These are phyloP conservation scores for Caenorhabditis sp. DNA, from an alignment of 2,888 invertebrate species.

Conservation along the genomic window DNA sequence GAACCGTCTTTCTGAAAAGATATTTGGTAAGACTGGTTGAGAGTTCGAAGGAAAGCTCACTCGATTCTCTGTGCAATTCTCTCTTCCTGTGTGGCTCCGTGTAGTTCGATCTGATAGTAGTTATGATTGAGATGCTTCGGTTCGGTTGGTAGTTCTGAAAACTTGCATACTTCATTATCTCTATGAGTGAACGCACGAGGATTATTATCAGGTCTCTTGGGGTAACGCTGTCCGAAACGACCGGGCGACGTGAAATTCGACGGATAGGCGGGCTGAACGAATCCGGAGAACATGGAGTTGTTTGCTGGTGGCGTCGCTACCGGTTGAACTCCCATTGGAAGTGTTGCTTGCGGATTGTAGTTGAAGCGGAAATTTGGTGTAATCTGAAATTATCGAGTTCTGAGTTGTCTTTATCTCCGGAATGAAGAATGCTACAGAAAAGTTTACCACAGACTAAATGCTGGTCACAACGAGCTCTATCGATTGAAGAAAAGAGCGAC, in stretches of 20 bases:
- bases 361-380: conserved; percentile 50
- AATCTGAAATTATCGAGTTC: conserved; percentile 13
- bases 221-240: conserved; percentile 53
- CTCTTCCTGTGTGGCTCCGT: conserved; percentile 54
- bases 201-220: conserved; percentile 50
- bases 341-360: conserved; percentile 31
- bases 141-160: conserved; percentile 16
- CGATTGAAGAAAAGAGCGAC: too few species aligned
- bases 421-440: too few species aligned
- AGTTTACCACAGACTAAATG: too few species aligned
- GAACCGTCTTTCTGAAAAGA: conserved; percentile 50
- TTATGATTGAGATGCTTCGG: conserved; percentile 58
- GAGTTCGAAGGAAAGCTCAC: conserved; percentile 8
- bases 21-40: background rate
- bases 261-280: conserved; percentile 1
- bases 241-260: background rate
- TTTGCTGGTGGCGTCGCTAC: background rate
- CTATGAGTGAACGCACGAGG: conserved; percentile 44
- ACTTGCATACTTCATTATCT: too few species aligned
- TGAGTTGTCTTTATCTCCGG: too few species aligned
- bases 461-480: too few species aligned
- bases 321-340: background rate
- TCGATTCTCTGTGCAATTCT: conserved; percentile 63
- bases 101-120: conserved; percentile 55
- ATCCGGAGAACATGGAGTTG: background rate